Base-by-base conservation (phyloP, 2,888 invertebrate species). In the Tipula lateralis region DNA sequence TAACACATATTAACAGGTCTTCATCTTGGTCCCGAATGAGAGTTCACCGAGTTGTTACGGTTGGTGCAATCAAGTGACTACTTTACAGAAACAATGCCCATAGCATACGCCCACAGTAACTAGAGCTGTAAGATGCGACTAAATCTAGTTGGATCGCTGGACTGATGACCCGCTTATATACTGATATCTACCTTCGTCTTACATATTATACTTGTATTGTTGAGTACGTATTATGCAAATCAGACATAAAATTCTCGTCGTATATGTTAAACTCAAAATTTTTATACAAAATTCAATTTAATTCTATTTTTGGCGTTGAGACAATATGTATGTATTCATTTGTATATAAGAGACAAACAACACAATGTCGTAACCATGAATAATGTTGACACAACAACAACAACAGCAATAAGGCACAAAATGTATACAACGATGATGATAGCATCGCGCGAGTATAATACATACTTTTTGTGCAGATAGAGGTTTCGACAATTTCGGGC, bases 321-420 rank as follows among this genome's bases (percentile, higher is more conserved):
- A 66, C 66, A 66, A 66, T 66, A 24, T 66, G 16, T 44, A 44
- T 16, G 2, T 9, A 66, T 36, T 36, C 36, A 36, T 32, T 2
- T 32, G 6, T 4, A 6, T 32, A 32, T 66, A 66, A 66, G 66
- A 66, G 24, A 24, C 66, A 24, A 66, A 66, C 66, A 66, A 66
- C 66, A 7, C 24, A 24, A 66, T 66, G 24, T 66, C 66, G 66
- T 24, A 50, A 50, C 19, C 24, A 66, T 66, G 66, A 66, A 66
- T 24, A 66, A 66, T 66, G 66, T 66, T 66, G 66, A 66, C 44
- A n/a, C n/a, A n/a, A 44, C 66, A 66, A 66, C 66, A 66, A 19
- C 44, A 44, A 3, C 24, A 50, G n/a, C n/a, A n/a, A n/a, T n/a
- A n/a, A n/a, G n/a, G n/a, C n/a, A 50, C 16, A 16, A 44, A 44